Conservation (phyloP, 92 coral and sea anemone species). For the Porites lobata region DNA sequence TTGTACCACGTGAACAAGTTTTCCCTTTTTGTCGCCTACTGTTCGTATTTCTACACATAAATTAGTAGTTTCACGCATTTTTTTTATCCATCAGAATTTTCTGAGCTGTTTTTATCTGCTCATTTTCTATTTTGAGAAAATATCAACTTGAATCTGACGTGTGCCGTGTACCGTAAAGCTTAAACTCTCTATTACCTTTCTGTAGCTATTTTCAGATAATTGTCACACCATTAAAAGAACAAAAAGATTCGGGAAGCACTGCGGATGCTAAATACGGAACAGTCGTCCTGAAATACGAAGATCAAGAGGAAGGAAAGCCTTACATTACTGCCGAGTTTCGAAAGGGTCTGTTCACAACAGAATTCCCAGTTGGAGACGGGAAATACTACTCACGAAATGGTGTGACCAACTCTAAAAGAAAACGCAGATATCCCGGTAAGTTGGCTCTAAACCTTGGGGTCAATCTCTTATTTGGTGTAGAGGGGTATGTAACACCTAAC, state of each 20-base stretch:
- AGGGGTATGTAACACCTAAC: no score
- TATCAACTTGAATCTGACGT: no score
- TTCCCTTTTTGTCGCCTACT: no score
- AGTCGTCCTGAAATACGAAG: not conserved
- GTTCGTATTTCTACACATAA: no score
- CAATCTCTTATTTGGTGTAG: not conserved
- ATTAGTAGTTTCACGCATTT: no score
- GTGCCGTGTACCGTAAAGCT: no score
- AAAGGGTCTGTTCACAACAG: not conserved
- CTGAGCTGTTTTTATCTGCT: no score
- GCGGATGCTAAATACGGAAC: not conserved
- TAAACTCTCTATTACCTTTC: not conserved
- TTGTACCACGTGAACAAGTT: no score
- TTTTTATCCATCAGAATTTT: no score
- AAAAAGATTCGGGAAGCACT: not conserved
- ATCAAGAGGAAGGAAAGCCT: constrained; percentile 50
- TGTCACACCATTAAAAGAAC: constrained; percentile 26
- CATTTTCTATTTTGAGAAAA: no score
- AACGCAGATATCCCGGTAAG: constrained; percentile 50
- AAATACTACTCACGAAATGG: constrained; percentile 24
- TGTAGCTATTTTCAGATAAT: constrained; percentile 54
- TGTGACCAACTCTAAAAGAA: constrained; percentile 9
- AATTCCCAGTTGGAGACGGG: constrained; percentile 53
- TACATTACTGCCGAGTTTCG: constrained; percentile 71
- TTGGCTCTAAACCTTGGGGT: not conserved